phyloP scores from a whole-genome alignment of 2,797 vertebrate species.

The Bovichtus diacanthus region DNA sequence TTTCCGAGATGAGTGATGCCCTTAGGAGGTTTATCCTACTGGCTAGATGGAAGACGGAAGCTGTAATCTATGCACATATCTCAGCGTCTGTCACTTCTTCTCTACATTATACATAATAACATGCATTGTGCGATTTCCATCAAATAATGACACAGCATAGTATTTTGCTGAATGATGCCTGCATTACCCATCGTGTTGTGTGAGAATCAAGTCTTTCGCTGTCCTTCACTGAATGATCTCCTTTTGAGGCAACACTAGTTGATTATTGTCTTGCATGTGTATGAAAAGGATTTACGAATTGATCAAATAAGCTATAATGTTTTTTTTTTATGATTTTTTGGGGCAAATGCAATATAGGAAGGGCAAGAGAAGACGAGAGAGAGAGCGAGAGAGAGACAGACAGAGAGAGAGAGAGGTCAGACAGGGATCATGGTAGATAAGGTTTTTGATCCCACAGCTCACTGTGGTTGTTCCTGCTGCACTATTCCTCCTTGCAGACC shows the following conservation, averaged over 20 bases:
- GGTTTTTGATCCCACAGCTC: conserved; percentile 7
- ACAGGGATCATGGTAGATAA: conserved; percentile 1
- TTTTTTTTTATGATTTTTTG: background rate
- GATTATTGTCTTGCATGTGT: background rate
- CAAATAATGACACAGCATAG: background rate
- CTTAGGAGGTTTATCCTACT: conserved; percentile 35
- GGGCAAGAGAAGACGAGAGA: background rate
- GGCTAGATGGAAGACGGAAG: conserved; percentile 20
- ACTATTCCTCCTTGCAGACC: conserved; percentile 3
- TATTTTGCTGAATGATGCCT: background rate
- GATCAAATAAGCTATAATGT: background rate
- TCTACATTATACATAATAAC: conserved; percentile 10
- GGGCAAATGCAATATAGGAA: background rate
- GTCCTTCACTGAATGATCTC: background rate
- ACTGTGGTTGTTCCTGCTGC: background rate
- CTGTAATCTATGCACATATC: conserved; percentile 30
- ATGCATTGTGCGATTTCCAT: background rate
- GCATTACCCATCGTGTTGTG: background rate
- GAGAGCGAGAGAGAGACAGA: too few relatives aligned
- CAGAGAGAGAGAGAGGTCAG: too few relatives aligned
- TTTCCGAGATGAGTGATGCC: conserved; percentile 49
- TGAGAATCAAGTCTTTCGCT: background rate
- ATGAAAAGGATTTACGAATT: background rate
- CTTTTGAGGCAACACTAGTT: background rate
- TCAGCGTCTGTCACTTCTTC: background rate